Evolutionary conservation across 2,797 vertebrate species (phyloP).

Genomic region (Sebastes goodei): DNA sequence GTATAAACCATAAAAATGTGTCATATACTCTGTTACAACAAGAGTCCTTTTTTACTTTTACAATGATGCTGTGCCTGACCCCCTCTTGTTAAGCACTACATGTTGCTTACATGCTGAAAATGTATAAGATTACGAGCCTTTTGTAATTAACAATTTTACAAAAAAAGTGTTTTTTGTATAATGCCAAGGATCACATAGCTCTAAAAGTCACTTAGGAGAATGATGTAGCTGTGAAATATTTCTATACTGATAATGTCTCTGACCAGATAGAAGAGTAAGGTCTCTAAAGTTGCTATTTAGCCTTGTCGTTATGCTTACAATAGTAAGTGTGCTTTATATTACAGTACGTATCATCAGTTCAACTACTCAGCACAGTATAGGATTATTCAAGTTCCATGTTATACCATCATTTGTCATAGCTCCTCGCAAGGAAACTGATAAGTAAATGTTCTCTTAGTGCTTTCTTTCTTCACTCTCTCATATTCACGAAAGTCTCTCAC

Average conservation of each 20-base stretch:
- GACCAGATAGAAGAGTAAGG: conserved; percentile 84
- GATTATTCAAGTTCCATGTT: conserved; percentile 78
- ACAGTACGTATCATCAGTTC: conserved; percentile 88
- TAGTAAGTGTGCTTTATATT: conserved; percentile 96
- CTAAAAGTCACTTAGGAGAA: conserved; percentile 97
- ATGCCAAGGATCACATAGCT: conserved; percentile 91
- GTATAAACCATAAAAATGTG: conserved; percentile 93
- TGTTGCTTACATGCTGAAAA: conserved; percentile 87
- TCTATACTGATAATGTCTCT: conserved; percentile 87
- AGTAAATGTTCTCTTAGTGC: conserved; percentile 67
- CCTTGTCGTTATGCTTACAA: conserved; percentile 83
- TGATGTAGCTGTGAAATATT: conserved; percentile 91
- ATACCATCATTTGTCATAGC: conserved; percentile 82
- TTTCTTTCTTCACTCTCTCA: conserved; percentile 56
- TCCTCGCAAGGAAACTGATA: conserved; percentile 67
- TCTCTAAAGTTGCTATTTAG: conserved; percentile 87
- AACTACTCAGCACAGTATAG: conserved; percentile 86
- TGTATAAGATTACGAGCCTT: conserved; percentile 82
- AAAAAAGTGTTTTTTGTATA: conserved; percentile 69
- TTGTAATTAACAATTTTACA: conserved; percentile 83
- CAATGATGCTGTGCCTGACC: conserved; percentile 83
- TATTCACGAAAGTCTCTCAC: conserved; percentile 58
- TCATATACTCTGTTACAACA: conserved; percentile 83
- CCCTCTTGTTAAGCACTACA: conserved; percentile 82
- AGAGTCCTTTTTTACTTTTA: conserved; percentile 85